A percentile compares a stretch with the other conserved stretches of the same genome.
Conservation (phyloP, 2,797 vertebrate species). For the Remorina albescens region DNA sequence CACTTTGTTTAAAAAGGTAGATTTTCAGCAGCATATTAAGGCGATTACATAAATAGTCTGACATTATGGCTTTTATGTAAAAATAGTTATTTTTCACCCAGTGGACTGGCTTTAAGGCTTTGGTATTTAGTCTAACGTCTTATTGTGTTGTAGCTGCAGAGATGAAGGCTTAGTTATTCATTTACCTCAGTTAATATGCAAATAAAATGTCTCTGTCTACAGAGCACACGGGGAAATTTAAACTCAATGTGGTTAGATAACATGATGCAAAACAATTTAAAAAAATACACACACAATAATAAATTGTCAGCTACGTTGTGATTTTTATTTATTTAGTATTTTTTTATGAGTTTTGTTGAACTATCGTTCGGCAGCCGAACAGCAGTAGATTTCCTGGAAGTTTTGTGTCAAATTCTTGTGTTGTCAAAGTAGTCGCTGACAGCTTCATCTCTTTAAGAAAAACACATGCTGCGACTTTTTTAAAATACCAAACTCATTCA, state of each 20-base stretch:
- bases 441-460: neutral
- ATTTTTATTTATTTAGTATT: no score
- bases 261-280: slow-evolving; percentile 2
- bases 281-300: neutral
- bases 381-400: neutral
- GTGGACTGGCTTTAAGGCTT: slow-evolving; percentile 5
- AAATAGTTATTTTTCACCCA: slow-evolving; percentile 1
- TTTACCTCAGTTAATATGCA: neutral
- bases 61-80: neutral
- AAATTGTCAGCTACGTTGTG: neutral
- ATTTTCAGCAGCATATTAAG: neutral
- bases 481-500: neutral
- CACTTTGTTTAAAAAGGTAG: neutral
- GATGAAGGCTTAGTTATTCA: neutral
- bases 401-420: neutral
- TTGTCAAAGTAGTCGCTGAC: neutral
- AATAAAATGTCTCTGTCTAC: neutral
- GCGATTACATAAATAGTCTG: slow-evolving; percentile 3
- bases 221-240: neutral
- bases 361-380: neutral
- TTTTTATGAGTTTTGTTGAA: neutral
- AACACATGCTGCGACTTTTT: neutral
- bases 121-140: neutral
- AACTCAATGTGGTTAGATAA: neutral
- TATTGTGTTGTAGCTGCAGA: slow-evolving; percentile 6